Percentiles rank a stretch among this genome's conserved stretches.
phyloP scores from a whole-genome alignment of 1,140 invertebrate genomes.

The Drosophila parvula region DNA sequence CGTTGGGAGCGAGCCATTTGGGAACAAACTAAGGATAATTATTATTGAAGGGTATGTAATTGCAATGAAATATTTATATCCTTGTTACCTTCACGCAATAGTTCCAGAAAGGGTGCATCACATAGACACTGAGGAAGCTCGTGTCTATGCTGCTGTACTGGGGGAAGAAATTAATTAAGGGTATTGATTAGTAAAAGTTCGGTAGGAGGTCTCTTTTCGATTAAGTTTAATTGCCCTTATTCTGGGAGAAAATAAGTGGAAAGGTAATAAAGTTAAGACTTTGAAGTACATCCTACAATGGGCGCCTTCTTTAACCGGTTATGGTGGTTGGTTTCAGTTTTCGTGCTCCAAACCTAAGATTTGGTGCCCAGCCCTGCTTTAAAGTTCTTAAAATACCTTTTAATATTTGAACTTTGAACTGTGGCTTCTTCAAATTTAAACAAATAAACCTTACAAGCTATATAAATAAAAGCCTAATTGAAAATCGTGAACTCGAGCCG shows the following conservation, averaged over 20 bases:
- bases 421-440: too few relatives aligned
- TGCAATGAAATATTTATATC: background rate
- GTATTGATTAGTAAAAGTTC: constrained; percentile 2
- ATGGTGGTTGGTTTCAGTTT: too few relatives aligned
- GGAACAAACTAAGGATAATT: constrained; percentile 90
- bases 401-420: too few relatives aligned
- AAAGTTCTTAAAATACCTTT: too few relatives aligned
- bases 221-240: background rate
- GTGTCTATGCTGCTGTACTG: constrained; percentile 98
- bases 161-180: constrained; percentile 52
- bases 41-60: background rate
- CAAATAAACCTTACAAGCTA: background rate
- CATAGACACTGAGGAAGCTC: constrained; percentile 95
- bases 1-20: constrained; percentile 97
- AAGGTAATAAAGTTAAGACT: background rate
- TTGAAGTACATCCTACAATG: background rate
- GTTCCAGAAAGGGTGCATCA: constrained; percentile 99
- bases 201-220: background rate
- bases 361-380: too few relatives aligned
- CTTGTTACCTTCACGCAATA: constrained; percentile 92
- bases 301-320: too few relatives aligned
- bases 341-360: too few relatives aligned
- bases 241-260: background rate
- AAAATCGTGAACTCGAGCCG: background rate
- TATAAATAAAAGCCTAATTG: background rate